phyloP scores from a whole-genome alignment of 2,797 vertebrate genomes.

The Pteropus rufus region DNA sequence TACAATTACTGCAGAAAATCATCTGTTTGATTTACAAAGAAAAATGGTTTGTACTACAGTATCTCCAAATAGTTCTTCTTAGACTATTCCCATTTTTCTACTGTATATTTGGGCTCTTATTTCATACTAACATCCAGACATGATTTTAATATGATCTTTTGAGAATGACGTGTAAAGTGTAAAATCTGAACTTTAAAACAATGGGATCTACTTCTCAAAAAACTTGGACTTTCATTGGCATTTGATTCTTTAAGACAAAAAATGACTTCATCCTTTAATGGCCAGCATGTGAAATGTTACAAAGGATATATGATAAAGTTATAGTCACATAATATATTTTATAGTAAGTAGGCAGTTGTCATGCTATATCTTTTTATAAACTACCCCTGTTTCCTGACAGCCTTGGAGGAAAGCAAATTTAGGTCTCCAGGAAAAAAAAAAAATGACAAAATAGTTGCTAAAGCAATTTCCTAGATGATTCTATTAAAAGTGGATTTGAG shows the following conservation, averaged over 20 bases:
- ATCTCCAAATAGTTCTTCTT: neutral
- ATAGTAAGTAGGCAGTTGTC: neutral
- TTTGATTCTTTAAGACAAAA: constrained; percentile 22
- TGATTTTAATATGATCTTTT: neutral
- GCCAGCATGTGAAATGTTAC: neutral
- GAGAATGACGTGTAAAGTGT: neutral
- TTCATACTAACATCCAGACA: neutral
- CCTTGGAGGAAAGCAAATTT: neutral
- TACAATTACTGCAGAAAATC: neutral
- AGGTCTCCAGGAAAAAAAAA: neutral
- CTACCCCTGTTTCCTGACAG: neutral
- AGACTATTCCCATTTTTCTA: neutral
- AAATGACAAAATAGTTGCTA: neutral
- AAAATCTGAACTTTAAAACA: neutral
- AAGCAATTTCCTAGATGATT: constrained; percentile 33
- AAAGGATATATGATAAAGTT: neutral
- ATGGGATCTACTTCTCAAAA: neutral
- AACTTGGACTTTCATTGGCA: neutral
- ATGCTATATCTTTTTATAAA: constrained; percentile 21
- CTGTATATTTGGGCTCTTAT: neutral
- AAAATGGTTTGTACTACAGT: neutral
- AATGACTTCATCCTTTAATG: neutral
- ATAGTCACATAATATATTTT: neutral
- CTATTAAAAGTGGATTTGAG: neutral
- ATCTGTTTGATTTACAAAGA: neutral